Conservation (phyloP, 2,113 vertebrate species). For the Hemibagrus wyckioides region DNA sequence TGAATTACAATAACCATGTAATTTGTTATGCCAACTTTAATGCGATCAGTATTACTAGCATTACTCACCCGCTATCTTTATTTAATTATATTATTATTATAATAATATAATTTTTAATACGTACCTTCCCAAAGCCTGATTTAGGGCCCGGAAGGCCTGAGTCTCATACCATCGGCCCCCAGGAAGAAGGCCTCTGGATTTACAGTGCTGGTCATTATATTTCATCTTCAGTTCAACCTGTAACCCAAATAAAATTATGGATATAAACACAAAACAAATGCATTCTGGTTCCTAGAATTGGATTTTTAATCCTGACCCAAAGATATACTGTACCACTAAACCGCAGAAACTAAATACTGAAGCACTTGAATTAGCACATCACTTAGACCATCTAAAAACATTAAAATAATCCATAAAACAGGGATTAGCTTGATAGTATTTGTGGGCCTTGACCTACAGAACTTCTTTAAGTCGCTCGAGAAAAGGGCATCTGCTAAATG, state of each 20-base stretch:
- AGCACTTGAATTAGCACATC: background rate
- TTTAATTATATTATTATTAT: background rate
- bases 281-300: background rate
- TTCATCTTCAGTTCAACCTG: conserved; percentile 96
- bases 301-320: background rate
- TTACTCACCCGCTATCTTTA: no score
- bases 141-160: conserved; percentile 94
- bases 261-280: background rate
- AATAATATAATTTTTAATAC: conserved; percentile 23
- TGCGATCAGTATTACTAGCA: no score
- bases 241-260: background rate
- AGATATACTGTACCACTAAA: background rate
- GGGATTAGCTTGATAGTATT: background rate
- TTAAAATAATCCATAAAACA: background rate
- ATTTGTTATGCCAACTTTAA: no score
- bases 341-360: background rate
- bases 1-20: background rate
- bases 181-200: conserved; percentile 85
- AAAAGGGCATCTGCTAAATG: background rate
- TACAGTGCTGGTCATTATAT: conserved; percentile 92
- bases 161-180: conserved; percentile 96
- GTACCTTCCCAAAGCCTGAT: conserved; percentile 96
- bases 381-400: background rate
- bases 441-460: background rate
- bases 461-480: background rate